Evolutionary conservation across 2,797 vertebrate genomes (phyloP).

Genomic region (Novumbra hubbsi): DNA sequence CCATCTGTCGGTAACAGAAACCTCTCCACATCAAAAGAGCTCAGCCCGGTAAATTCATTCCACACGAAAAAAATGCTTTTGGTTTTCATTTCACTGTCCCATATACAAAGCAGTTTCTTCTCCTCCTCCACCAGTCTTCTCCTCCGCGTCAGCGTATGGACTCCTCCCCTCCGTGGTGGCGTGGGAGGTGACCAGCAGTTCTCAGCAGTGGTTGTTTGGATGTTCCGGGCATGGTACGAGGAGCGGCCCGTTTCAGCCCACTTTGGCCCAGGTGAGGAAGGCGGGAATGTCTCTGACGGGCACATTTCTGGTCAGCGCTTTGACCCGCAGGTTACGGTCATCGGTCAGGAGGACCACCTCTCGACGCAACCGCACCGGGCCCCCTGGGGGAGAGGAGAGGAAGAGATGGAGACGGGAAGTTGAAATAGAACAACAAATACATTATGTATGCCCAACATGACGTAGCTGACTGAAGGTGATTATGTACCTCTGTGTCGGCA

Average conservation of each 20-base stretch:
- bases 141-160: slow-evolving; percentile 21
- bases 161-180: slow-evolving; percentile 65
- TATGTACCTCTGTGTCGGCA: too few relatives aligned
- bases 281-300: slow-evolving; percentile 95
- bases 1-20: slow-evolving; percentile 61
- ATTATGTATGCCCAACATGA: too few relatives aligned
- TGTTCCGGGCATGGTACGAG: slow-evolving; percentile 43
- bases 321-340: slow-evolving; percentile 95
- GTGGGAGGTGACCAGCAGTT: slow-evolving; percentile 78
- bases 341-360: slow-evolving; percentile 97
- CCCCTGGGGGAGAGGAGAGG: slow-evolving; percentile 62
- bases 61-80: slow-evolving; percentile 33
- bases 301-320: slow-evolving; percentile 95
- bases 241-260: slow-evolving; percentile 77
- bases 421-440: too few relatives aligned
- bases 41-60: slow-evolving; percentile 32
- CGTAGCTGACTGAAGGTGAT: too few relatives aligned
- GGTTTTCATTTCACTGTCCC: slow-evolving; percentile 50
- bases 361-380: slow-evolving; percentile 87
- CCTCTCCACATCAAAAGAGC: slow-evolving; percentile 49
- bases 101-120: slow-evolving; percentile 31
- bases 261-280: slow-evolving; percentile 87
- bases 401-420: background rate
- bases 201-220: slow-evolving; percentile 51
- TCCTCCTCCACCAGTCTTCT: slow-evolving; percentile 14